Base-by-base conservation (phyloP, 30 jellyfish, hydroid and myxozoan species). In the Sanderia malayensis region DNA sequence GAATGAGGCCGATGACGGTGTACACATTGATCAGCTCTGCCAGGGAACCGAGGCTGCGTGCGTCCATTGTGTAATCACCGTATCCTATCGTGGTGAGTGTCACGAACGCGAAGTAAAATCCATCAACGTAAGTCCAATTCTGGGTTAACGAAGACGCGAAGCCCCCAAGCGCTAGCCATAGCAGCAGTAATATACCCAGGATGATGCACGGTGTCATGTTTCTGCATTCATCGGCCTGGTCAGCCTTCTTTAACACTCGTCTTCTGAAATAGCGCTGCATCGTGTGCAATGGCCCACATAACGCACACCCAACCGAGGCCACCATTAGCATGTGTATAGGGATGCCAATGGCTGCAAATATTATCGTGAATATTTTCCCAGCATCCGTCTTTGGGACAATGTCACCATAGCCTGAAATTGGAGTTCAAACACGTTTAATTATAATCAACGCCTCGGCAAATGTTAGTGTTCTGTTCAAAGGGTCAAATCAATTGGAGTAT, bases 331-430 rank as follows among this genome's bases (percentile, higher is more conserved):
- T 28, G 27, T 76, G 61, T 53, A 73, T 21, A 0, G 86, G 86
- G 18, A 73, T 73, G 4, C 86, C 86, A 29, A 55, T 20, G 26
- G 61, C 20, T 2, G 61, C 67, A 26, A 46, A 73, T 31, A 73
- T 7, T 25, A 73, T 58, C 17, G 86, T 53, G 77, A 73, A 73
- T 2, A 53, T 31, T 20, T 58, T 76, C n/a, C 86, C 86, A 31
- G 28, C 46, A 31, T 21, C 0, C 8, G 86, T 73, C 22, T 29
- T 20, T 4, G 86, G 86, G 2, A 31, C 22, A 11, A 73, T 21
- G 61, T 73, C 62, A 8, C 86, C 86, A 73, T 73, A 73, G 1
- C 86, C 86, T 73, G 46, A 2, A 57, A 73, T 17, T n/a, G n/a
- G n/a, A n/a, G n/a, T n/a, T n/a, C n/a, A n/a, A n/a, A n/a, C n/a